Evolutionary conservation across 2,797 vertebrate species (phyloP), one percentile per base, ranked within the genome.

Genomic region (Gallinago solitaria): DNA sequence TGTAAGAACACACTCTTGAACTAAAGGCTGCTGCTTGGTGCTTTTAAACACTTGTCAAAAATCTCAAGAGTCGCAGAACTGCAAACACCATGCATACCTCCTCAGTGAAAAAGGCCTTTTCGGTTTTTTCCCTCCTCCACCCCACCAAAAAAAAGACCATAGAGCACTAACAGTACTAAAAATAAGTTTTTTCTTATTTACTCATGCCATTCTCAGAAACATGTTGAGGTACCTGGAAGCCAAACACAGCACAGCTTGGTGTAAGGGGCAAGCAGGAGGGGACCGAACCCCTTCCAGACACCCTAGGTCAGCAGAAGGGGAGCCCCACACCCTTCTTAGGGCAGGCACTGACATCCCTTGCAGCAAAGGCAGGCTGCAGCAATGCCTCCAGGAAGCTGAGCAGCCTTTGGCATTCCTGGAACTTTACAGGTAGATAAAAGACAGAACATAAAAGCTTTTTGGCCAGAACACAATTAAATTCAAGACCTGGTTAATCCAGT

Each of bases 381-480:
- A 84, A 23, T 33, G 78, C 16, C 20, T 56, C 43, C 74, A 61
- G 53, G 57, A 33, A 35, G 82, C 63, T 33, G 7, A 84, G 56
- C 9, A 59, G 30, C 28, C 25, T 32, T 81, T 67, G 15, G 24
- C 16, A n/a, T 30, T 65, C 32, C 64, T 61, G 21, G 9, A 93
- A 59, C 63, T 83, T 74, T 10, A 82, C 24, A 59, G 37, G 35
- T 32, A 89, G 78, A 82, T 39, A n/a, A 54, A 92, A 87, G 50
- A 47, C 54, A 39, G 17, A 78, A 59, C 32, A 82, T 50, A 65
- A 79, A 87, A 89, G 81, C 23, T 23, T 53, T 76, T 32, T 76
- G 33, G 23, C 28, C 35, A 87, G 74, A 89, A 89, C 7, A 82
- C 45, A 94, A 92, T 24, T 74, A 88, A 70, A 89, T 13, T 5